Evolutionary conservation across 2,888 invertebrate genomes (phyloP).

Genomic region (Oithona nana): DNA sequence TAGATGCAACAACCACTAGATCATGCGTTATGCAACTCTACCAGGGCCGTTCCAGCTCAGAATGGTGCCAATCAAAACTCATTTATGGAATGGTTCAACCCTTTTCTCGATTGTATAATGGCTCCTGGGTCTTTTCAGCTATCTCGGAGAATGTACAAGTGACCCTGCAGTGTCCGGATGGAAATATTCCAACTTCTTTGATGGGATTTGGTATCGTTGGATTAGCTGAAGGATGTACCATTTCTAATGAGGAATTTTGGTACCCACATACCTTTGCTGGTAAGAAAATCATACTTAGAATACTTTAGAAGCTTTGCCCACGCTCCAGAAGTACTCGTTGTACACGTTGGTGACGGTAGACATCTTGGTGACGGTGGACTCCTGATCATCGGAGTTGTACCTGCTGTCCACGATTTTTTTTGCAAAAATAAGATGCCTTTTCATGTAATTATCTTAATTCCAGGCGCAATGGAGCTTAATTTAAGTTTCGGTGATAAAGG

Average conservation of each 20-base stretch:
- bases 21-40: slow-evolving; percentile 14
- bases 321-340: too few species aligned
- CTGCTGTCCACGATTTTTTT: too few species aligned
- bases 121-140: slow-evolving; percentile 16
- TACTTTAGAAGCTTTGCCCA: too few species aligned
- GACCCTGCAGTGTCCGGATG: neutral
- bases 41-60: slow-evolving; percentile 3
- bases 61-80: slow-evolving; percentile 10
- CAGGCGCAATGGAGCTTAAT: neutral
- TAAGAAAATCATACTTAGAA: too few species aligned
- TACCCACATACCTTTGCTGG: slow-evolving; percentile 11
- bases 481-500: neutral
- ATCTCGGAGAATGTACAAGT: slow-evolving; percentile 8
- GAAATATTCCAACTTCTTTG: neutral
- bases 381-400: too few species aligned
- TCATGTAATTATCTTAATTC: too few species aligned
- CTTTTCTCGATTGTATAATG: slow-evolving; percentile 14
- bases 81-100: slow-evolving; percentile 15
- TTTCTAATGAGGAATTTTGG: neutral
- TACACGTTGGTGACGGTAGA: too few species aligned
- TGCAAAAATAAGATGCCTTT: too few species aligned
- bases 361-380: too few species aligned
- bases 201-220: slow-evolving; percentile 15
- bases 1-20: neutral
- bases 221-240: slow-evolving; percentile 13